Evolutionary conservation across 2,113 vertebrate genomes (phyloP), one percentile per base, ranked within the genome.

Genomic region (Elanoides forficatus): DNA sequence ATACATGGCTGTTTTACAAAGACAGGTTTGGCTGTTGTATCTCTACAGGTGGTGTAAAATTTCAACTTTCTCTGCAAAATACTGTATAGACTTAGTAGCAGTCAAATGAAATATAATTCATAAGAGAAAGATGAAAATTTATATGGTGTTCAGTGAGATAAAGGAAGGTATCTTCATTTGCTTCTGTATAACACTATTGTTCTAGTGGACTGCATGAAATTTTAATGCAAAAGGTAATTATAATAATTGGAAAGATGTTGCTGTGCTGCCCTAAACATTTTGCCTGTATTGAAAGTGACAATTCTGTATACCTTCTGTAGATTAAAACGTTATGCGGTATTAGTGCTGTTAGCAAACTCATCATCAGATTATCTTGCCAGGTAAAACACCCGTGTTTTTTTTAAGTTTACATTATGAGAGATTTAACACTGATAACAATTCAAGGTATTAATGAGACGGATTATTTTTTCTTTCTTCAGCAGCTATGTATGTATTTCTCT

Each of bases 21-120:
- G 63, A 43, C 14, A 85, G 18, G 9, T 56, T 96, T 83, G 50
- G 9, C 36, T 94, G 4, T 30, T 92, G 17, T 90, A 13, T 93
- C 81, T 97, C 15, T 60, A 47, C 8, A 78, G 7, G 80, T 91
- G 66, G 95, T 88, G 19, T 82, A 63, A 93, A 94, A 84, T 94
- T 94, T 93, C 53, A 73, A 25, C 48, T 95, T 92, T 76, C 47
- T 90, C 26, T 89, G 53, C 27, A 93, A 93, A 85, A 73, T 81
- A 92, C 38, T 76, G 26, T 81, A 53, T 84, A 90, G 94, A 97
- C 56, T 93, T 78, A 74, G 32, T 60, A 40, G 20, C 20, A 72
- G 47, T 92, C 58, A 95, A 93, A 89, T 86, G 12, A 91, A 93
- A 42, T 81, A 38, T 50, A 65, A 34, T 87, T 78, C 27, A 75